Evolutionary conservation across 2,797 vertebrate species (phyloP), one percentile per base, ranked within the genome.

Genomic region (Neoniphon sammara): DNA sequence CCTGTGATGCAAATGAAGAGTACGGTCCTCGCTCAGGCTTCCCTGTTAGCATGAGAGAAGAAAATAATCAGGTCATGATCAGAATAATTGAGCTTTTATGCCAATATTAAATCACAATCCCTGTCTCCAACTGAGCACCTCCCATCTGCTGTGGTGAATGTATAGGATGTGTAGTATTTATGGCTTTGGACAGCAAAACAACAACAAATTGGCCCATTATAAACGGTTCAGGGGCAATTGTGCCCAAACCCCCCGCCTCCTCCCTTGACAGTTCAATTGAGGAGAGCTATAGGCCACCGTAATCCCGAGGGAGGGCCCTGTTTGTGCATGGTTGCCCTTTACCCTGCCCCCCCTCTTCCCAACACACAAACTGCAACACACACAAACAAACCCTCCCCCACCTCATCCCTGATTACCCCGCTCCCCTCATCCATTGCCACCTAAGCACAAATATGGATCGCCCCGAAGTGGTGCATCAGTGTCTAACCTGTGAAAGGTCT

Each of bases 11-110:
- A 3, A 97, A 97, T 1, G 95, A 95, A 0, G 95, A 73, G 61
- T 97, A 98, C 0, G 94, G 36, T 50, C 93, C 91, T 84, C 96
- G 93, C 70, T 98, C 97, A 2, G 92, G 59, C 92, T 98, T 98
- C 42, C 96, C 97, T 98, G 86, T 4, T 66, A 47, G 39, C 14
- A 7, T 60, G 11, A 86, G 25, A 69, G 74, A 67, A 50, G 44
- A 75, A 78, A 34, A 85, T 62, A 77, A 83, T 63, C 21, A 87
- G 70, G 80, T 77, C 83, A 81, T 75, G 62, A 69, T 70, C 0
- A 30, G 72, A 55, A 77, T 85, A 81, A 63, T 59, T 69, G 60
- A 56, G 53, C 66, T 72, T 90, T 87, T 76, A 86, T 82, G 73
- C 80, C 69, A 86, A 82, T 68, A 85, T 83, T 87, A 90, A 91